Base-by-base conservation (phyloP, 2,113 vertebrate genomes). In the Aegithalos caudatus region DNA sequence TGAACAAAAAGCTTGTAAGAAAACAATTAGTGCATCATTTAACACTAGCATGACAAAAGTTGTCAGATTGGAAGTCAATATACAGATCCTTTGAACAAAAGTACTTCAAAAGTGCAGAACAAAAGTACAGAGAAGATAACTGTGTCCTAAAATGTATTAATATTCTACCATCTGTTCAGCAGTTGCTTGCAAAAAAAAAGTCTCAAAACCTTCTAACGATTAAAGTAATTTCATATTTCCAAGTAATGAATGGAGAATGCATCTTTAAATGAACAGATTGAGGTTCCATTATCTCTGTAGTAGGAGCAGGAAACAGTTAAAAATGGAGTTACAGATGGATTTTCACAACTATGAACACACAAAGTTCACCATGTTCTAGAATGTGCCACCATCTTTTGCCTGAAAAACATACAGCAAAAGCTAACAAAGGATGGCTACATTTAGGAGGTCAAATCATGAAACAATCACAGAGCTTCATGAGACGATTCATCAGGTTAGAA, bases 151-250 rank as follows among this genome's bases (percentile, higher is more conserved):
- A 91, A 88, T 42, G 38, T 9, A 61, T 48, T 77, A 60, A 64
- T 40, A 92, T 53, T 85, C 12, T 61, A 62, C 50, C 78, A 82
- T 77, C 53, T 94, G 84, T 82, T 89, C 62, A 45, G 66, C 73
- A 94, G 73, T 45, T 85, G 89, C 62, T 87, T 85, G 10, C 12
- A 69, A 3, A 29, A 85, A 65, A 71, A 80, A 48, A 16, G 9
- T 31, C 54, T 76, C n/a, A 45, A 76, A 95, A 84, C 21, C 14
- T 79, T 89, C 18, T 31, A 61, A 67, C 0, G 0, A 50, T 61
- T 78, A 74, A 81, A 88, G 83, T 66, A 73, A 90, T 81, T 96
- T 92, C 22, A 27, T 86, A 81, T 83, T 94, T 91, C 40, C 18
- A 45, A 22, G 11, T 62, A 92, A 65, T 38, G 48, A 81, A 45